Conservation (phyloP, 2,888 invertebrate genomes). For the Ochropleura leucogaster region DNA sequence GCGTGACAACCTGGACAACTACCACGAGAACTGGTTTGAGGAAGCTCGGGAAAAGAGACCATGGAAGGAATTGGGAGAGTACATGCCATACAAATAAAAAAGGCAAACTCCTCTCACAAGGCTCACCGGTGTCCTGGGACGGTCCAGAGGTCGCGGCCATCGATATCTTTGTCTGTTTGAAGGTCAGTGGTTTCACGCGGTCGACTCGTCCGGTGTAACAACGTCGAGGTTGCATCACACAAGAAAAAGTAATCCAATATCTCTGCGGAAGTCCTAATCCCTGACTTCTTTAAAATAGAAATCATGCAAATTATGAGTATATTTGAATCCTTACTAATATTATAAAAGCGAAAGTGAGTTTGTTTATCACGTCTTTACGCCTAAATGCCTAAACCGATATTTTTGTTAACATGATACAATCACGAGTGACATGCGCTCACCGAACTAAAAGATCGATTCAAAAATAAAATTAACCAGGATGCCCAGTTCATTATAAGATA, state of each 20-base stretch:
- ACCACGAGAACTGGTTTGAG: too few species aligned
- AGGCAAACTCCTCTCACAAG: not conserved
- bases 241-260: not conserved
- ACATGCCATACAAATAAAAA: too few species aligned
- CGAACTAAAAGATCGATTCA: not conserved
- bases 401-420: constrained; percentile 10
- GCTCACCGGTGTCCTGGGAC: not conserved
- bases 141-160: not conserved
- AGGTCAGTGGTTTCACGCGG: not conserved
- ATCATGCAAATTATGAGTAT: not conserved
- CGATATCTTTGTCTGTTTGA: not conserved
- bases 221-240: not conserved
- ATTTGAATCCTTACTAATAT: not conserved
- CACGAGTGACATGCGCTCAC: not conserved
- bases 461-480: constrained; percentile 8
- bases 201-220: not conserved
- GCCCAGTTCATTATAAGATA: not conserved
- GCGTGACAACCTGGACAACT: too few species aligned
- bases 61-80: too few species aligned
- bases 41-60: too few species aligned
- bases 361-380: too few species aligned
- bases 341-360: too few species aligned
- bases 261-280: too few species aligned
- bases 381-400: too few species aligned
- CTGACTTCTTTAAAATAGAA: not conserved